A percentile compares a stretch with the other conserved stretches of the same genome.
These are phyloP conservation scores for Enteromius anoplus DNA, from an alignment of 2,797 vertebrate genomes.

Conservation along the genomic window DNA sequence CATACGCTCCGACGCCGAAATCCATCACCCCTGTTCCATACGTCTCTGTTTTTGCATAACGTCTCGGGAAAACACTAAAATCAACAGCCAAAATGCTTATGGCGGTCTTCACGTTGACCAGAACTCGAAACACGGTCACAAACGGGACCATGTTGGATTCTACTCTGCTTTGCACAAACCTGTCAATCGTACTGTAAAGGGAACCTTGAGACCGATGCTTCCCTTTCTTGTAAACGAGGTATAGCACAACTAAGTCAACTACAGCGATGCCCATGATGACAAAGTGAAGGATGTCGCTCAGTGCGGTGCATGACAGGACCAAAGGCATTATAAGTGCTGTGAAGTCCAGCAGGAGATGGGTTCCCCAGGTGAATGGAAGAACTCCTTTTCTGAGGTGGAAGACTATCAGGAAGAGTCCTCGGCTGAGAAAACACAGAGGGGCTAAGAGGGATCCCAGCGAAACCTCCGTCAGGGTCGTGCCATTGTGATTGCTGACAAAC, in stretches of 20 bases:
- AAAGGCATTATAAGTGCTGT: conserved; percentile 81
- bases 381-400: conserved; percentile 69
- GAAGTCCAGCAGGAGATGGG: conserved; percentile 85
- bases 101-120: conserved; percentile 86
- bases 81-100: conserved; percentile 95
- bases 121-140: conserved; percentile 85
- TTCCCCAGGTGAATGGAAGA: conserved; percentile 66
- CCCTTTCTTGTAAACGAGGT: conserved; percentile 69
- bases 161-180: conserved; percentile 77
- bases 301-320: conserved; percentile 83
- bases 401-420: conserved; percentile 84
- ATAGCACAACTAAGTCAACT: conserved; percentile 70
- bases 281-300: conserved; percentile 75
- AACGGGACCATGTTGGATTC: conserved; percentile 81
- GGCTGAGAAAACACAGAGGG: conserved; percentile 81
- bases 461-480: conserved; percentile 88
- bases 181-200: conserved; percentile 62
- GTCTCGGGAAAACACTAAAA: conserved; percentile 89
- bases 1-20: conserved; percentile 88
- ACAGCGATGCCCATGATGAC: conserved; percentile 68
- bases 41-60: conserved; percentile 92
- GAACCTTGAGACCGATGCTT: conserved; percentile 48
- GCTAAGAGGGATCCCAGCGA: conserved; percentile 80
- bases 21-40: conserved; percentile 98
- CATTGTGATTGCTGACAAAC: conserved; percentile 91